Percentiles rank a stretch among this genome's conserved stretches.
Evolutionary conservation across 2,113 vertebrate genomes (phyloP).

Genomic region (Zosterops borbonicus): DNA sequence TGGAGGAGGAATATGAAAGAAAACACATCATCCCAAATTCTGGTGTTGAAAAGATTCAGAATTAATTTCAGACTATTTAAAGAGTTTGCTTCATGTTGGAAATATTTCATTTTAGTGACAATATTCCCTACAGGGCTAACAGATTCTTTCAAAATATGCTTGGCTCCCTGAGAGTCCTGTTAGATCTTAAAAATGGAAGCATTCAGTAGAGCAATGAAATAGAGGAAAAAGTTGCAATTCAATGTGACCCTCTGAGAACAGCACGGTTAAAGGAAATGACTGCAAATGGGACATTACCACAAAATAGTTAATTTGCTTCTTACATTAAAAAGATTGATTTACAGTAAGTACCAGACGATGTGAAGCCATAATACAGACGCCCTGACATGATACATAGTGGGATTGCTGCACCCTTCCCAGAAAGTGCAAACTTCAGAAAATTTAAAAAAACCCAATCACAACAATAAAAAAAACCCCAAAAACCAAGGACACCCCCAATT

Average conservation of each 20-base stretch:
- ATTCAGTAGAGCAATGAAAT: background rate
- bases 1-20: slow-evolving; percentile 35
- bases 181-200: background rate
- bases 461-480: background rate
- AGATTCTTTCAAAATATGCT: slow-evolving; percentile 20
- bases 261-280: background rate
- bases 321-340: background rate
- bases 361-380: background rate
- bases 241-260: background rate
- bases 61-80: slow-evolving; percentile 59
- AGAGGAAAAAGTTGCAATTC: background rate
- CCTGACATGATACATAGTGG: background rate
- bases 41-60: slow-evolving; percentile 19
- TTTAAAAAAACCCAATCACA: background rate
- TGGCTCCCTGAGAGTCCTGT: background rate
- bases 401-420: background rate
- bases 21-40: slow-evolving; percentile 21
- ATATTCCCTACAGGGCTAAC: background rate
- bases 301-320: background rate
- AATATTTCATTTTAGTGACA: slow-evolving; percentile 43
- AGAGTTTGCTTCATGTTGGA: slow-evolving; percentile 29
- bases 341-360: background rate
- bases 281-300: background rate
- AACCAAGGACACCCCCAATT: rapidly evolving
- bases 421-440: background rate